A percentile compares a stretch with the other conserved stretches of the same genome.
These are phyloP conservation scores for Coelogynopora nodosa DNA, from an alignment of 2,888 invertebrate species.

Conservation along the genomic window DNA sequence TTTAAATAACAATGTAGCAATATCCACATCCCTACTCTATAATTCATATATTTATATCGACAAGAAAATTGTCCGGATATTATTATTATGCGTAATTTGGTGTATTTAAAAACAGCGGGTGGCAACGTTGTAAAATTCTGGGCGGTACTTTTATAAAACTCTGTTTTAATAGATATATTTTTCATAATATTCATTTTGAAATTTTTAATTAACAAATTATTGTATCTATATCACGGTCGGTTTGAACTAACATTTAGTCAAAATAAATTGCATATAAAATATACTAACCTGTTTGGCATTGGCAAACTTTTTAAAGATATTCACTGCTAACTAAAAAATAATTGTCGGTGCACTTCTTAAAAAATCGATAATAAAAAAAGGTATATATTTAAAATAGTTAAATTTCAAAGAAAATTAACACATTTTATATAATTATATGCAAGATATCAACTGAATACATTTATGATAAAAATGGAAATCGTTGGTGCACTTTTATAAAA, in stretches of 20 bases:
- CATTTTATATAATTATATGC: not conserved
- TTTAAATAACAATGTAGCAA: too few species aligned
- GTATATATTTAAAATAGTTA: conserved; percentile 4
- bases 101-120: too few species aligned
- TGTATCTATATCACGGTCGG: too few species aligned
- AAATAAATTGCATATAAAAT: conserved; percentile 7
- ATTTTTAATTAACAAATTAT: too few species aligned
- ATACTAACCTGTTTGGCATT: not conserved
- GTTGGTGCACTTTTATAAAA: conserved; percentile 15
- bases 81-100: too few species aligned
- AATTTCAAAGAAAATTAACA: not conserved
- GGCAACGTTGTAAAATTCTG: too few species aligned
- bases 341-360: not conserved
- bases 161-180: too few species aligned
- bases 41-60: too few species aligned
- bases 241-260: conserved; percentile 14
- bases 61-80: too few species aligned
- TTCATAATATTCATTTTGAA: too few species aligned
- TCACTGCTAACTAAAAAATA: conserved; percentile 22
- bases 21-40: too few species aligned
- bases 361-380: conserved; percentile 5
- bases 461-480: conserved; percentile 3
- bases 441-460: conserved; percentile 8
- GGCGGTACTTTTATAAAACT: too few species aligned
- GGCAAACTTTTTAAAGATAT: conserved; percentile 13